Conservation (phyloP, 2,888 invertebrate genomes). For the Oligia fasciuncula region DNA sequence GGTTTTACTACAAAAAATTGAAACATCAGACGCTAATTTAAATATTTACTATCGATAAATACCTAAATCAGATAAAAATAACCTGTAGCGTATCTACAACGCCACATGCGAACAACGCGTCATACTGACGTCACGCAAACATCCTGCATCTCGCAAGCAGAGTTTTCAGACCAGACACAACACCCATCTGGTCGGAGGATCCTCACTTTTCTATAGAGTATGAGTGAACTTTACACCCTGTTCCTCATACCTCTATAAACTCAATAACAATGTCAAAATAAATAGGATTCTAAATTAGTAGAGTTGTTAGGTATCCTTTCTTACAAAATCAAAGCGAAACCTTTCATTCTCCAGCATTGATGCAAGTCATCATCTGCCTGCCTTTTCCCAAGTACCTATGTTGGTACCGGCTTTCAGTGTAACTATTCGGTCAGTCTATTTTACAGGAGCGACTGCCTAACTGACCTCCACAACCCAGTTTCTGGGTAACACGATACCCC, state of each 20-base stretch:
- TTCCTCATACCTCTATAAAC: too few relatives aligned
- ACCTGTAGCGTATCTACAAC: too few relatives aligned
- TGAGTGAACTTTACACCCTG: too few relatives aligned
- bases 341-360: too few relatives aligned
- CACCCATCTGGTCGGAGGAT: too few relatives aligned
- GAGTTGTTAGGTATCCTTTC: too few relatives aligned
- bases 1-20: constrained; percentile 12
- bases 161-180: too few relatives aligned
- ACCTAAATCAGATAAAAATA: not conserved
- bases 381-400: not conserved
- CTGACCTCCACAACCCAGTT: not conserved
- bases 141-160: too few relatives aligned
- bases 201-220: too few relatives aligned
- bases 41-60: not conserved
- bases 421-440: not conserved
- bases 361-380: not conserved
- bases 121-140: too few relatives aligned
- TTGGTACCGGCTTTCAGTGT: not conserved
- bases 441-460: not conserved
- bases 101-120: too few relatives aligned
- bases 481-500: not conserved
- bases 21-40: constrained; percentile 14
- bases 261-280: not conserved
- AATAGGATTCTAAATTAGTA: not conserved
- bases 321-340: too few relatives aligned